A percentile compares a stretch with the other conserved stretches of the same genome.
Evolutionary conservation across 2,888 invertebrate genomes (phyloP).

Genomic region (Eurytoma californica): DNA sequence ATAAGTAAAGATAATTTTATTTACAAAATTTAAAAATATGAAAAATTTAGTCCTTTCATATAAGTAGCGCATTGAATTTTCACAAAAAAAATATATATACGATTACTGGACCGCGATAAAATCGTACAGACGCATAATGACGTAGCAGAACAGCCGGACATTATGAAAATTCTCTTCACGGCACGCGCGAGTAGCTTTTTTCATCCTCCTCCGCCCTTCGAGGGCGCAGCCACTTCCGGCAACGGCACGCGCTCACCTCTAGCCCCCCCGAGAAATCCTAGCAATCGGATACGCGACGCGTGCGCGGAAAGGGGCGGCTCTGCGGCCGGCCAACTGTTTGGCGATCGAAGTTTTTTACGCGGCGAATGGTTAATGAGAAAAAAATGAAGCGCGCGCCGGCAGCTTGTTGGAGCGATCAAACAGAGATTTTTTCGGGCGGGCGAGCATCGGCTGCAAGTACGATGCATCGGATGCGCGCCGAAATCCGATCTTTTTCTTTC

Average conservation of each 20-base stretch:
- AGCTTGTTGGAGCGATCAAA: background rate
- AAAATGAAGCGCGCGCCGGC: background rate
- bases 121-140: no score
- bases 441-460: background rate
- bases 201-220: slow-evolving; percentile 5
- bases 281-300: background rate
- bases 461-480: background rate
- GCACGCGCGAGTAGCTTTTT: background rate
- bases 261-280: background rate
- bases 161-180: no score
- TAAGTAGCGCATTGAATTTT: no score
- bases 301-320: background rate
- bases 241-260: background rate
- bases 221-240: slow-evolving; percentile 5
- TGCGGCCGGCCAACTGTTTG: background rate
- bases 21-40: no score
- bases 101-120: no score
- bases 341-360: background rate
- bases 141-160: no score
- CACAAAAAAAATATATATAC: no score
- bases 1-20: background rate
- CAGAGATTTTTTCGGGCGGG: background rate
- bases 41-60: no score
- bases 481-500: slow-evolving; percentile 19
- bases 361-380: background rate